Evolutionary conservation across 1,140 invertebrate genomes (phyloP), one percentile per base, ranked within the genome.

Genomic region (Spodoptera frugiperda): DNA sequence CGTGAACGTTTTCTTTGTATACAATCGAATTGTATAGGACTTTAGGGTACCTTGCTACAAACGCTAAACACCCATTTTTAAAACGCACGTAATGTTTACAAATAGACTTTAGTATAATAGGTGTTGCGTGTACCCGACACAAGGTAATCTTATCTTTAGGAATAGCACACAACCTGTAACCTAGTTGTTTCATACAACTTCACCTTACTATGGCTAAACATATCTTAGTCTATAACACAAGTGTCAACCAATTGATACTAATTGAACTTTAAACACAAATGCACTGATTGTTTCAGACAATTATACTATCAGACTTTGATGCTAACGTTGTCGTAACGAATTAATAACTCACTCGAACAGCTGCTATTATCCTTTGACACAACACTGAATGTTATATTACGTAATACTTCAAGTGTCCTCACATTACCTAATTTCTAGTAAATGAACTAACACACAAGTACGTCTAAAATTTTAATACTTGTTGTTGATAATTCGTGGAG

Each of bases 101-200:
- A 14, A 73, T 46, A 33, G 61, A 44, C 15, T 67, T 54, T 74
- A 77, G 68, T 70, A 30, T n/a, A 65, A 61, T 63, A 51, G 4
- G 65, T 70, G 21, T 70, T 53, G 48, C 65, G 48, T 49, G 49
- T 33, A 70, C 25, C 48, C 25, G 49, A 33, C 39, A 30, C 30
- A 25, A 53, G 48, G 21, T 70, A 70, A 14, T 70, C 55, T 77
- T 77, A 67, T 51, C 54, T 78, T 73, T 74, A 78, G 17, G 68
- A 39, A 82, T 91, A 92, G 84, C 89, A 92, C 92, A 93, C 92
- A 93, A 93, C 92, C 92, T 84, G 83, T 39, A 39, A 9, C 33
- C 78, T 87, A 87, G 89, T 91, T 88, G 86, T 83, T 84, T 79
- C 80, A 84, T 78, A 86, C 88, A 89, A 91, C 89, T 88, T 81